phyloP scores from a whole-genome alignment of 2,888 invertebrate species.

The Trichogramma dendrolimi region DNA sequence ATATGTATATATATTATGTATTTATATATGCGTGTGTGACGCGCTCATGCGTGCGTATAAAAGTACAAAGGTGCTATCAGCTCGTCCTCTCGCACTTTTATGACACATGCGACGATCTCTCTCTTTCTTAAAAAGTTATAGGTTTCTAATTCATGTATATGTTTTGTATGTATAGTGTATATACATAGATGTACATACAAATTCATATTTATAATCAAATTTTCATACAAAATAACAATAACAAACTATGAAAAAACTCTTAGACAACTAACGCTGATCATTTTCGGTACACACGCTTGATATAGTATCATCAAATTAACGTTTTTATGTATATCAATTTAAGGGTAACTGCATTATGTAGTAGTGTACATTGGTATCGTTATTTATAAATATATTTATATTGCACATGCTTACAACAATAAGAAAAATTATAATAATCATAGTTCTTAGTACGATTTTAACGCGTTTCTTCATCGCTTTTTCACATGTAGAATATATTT shows the following conservation, averaged over 20 bases:
- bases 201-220: constrained; percentile 27
- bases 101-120: constrained; percentile 29
- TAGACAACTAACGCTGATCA: constrained; percentile 34
- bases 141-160: constrained; percentile 18
- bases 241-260: constrained; percentile 49
- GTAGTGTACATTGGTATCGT: constrained; percentile 22
- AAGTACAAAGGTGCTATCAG: constrained; percentile 31
- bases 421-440: constrained; percentile 28
- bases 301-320: constrained; percentile 15
- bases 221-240: constrained; percentile 50
- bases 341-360: constrained; percentile 28
- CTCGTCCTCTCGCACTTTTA: constrained; percentile 30
- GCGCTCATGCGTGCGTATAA: constrained; percentile 30
- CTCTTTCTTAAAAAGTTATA: constrained; percentile 19
- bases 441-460: constrained; percentile 27
- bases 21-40: constrained; percentile 24
- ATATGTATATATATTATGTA: constrained; percentile 16
- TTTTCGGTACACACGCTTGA: constrained; percentile 32
- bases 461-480: constrained; percentile 18
- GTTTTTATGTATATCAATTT: constrained; percentile 27
- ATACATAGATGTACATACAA: background rate
- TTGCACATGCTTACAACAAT: background rate
- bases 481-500: constrained; percentile 5
- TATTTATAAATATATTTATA: constrained; percentile 30
- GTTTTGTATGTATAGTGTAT: constrained; percentile 5